phyloP scores from a whole-genome alignment of 2,113 vertebrate species.

The Microtus oregoni region DNA sequence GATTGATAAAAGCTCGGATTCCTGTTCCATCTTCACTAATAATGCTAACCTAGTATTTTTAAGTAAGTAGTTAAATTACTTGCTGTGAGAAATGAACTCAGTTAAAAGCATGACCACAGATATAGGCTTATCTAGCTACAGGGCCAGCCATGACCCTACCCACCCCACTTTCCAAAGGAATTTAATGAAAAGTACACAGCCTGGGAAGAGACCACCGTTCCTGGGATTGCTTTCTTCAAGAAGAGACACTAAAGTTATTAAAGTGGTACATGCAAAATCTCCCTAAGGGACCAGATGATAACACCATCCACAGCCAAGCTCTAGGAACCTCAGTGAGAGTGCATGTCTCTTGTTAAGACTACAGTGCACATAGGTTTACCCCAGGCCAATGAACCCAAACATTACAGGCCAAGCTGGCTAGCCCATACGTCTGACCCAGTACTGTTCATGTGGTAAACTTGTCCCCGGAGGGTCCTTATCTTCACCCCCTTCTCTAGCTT shows the following conservation, averaged over 20 bases:
- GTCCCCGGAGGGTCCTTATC: not conserved
- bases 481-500: not conserved
- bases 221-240: not conserved
- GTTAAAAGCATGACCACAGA: not conserved
- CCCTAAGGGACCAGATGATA: not conserved
- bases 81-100: not conserved
- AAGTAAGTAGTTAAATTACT: not conserved
- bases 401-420: fast-evolving
- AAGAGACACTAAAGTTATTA: not conserved
- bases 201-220: not conserved
- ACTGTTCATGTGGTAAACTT: not conserved
- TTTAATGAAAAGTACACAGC: not conserved
- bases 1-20: not conserved
- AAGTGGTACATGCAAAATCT: not conserved
- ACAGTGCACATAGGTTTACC: not conserved
- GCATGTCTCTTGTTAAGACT: not conserved
- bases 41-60: not conserved
- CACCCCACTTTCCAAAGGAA: not conserved
- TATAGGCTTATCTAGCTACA: not conserved
- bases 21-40: not conserved
- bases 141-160: not conserved
- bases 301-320: not conserved
- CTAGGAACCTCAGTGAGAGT: not conserved
- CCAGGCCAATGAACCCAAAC: not conserved
- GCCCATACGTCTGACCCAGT: not conserved